These are phyloP conservation scores for Ochropleura plecta DNA, from an alignment of 2,888 invertebrate species.

Conservation along the genomic window DNA sequence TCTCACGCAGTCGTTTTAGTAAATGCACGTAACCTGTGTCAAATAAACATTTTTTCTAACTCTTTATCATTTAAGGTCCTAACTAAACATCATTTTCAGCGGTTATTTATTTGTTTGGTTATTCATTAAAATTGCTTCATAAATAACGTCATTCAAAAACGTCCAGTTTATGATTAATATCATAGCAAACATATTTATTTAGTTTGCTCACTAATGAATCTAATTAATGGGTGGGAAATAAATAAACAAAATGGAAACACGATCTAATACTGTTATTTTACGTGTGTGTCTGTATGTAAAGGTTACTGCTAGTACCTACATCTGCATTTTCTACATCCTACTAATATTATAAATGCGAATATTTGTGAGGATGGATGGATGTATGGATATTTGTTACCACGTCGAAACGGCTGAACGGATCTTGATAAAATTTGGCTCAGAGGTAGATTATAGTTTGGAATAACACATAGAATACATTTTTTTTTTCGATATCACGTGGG, in stretches of 20 bases:
- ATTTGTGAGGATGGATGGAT: no score
- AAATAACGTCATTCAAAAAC: conserved; percentile 14
- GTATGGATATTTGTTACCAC: no score
- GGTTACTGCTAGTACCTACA: background rate
- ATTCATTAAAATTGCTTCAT: conserved; percentile 17
- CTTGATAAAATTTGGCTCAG: no score
- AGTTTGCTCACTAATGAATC: conserved; percentile 6
- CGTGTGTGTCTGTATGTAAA: background rate
- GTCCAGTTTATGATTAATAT: conserved; percentile 14
- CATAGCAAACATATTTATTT: conserved; percentile 29
- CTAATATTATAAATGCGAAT: no score
- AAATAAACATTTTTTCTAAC: background rate
- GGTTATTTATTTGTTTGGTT: conserved; percentile 8
- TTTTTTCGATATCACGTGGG: no score
- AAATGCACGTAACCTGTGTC: background rate
- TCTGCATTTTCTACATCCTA: no score
- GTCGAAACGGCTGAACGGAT: no score
- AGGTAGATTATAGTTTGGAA: no score
- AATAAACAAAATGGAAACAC: conserved; percentile 10
- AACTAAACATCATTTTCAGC: conserved; percentile 7
- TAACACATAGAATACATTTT: no score
- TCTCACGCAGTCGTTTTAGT: no score
- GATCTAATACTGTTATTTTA: background rate
- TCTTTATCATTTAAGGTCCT: background rate
- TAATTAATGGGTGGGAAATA: conserved; percentile 12